These are phyloP conservation scores for Crotalus tigris DNA, from an alignment of 2,113 vertebrate genomes.

Conservation along the genomic window DNA sequence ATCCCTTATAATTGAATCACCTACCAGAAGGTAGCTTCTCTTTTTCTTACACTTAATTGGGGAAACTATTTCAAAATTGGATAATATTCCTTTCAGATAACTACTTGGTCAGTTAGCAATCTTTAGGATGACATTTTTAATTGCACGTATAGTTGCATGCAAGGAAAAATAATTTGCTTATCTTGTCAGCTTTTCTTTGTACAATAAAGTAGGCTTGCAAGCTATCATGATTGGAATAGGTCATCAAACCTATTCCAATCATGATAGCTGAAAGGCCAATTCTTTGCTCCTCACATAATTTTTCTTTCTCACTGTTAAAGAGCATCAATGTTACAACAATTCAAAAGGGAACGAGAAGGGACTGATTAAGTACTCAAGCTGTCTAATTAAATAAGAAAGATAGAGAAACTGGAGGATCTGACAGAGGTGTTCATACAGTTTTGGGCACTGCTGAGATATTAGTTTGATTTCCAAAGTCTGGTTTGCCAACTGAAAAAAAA, in stretches of 20 bases:
- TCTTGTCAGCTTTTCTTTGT: conserved; percentile 71
- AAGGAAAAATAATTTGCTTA: conserved; percentile 48
- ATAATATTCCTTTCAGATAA: conserved; percentile 62
- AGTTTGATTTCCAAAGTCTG: conserved; percentile 68
- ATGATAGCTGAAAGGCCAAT: conserved; percentile 54
- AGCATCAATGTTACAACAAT: conserved; percentile 60
- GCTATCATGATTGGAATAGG: background rate
- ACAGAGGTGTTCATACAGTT: conserved; percentile 78
- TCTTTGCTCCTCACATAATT: conserved; percentile 56
- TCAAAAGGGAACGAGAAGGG: conserved; percentile 73
- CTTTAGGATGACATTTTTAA: conserved; percentile 67
- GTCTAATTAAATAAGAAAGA: conserved; percentile 46
- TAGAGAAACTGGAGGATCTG: conserved; percentile 63
- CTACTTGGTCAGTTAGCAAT: conserved; percentile 63
- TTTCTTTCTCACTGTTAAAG: conserved; percentile 69
- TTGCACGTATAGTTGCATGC: conserved; percentile 11
- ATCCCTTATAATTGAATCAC: no score
- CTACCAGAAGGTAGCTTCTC: no score
- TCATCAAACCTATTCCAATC: conserved; percentile 7
- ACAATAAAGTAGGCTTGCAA: conserved; percentile 55
- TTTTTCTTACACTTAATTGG: conserved; percentile 57
- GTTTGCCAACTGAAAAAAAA: conserved; percentile 51
- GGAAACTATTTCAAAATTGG: conserved; percentile 53
- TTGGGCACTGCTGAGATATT: conserved; percentile 72
- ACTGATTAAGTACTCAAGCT: conserved; percentile 65